phyloP scores from a whole-genome alignment of 2,888 invertebrate genomes.

The Drosophila barbarae region DNA sequence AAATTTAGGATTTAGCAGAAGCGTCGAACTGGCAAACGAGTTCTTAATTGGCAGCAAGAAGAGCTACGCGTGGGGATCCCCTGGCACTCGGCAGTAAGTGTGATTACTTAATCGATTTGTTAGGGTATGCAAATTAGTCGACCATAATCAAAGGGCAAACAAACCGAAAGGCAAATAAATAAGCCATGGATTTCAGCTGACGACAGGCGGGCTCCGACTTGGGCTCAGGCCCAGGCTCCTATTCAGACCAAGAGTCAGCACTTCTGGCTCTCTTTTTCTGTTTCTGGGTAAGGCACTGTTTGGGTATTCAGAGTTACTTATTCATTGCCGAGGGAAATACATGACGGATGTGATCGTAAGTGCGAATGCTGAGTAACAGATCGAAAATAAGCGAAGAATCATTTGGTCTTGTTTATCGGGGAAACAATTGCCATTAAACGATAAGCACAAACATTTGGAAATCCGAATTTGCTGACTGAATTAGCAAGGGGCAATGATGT shows the following conservation, averaged over 20 bases:
- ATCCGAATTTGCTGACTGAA: slow-evolving; percentile 32
- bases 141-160: slow-evolving; percentile 33
- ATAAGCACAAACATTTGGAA: slow-evolving; percentile 63
- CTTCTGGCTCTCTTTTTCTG: neutral
- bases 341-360: slow-evolving; percentile 28
- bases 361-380: slow-evolving; percentile 51
- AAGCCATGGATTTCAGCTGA: slow-evolving; percentile 15
- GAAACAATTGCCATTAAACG: slow-evolving; percentile 34
- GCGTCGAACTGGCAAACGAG: slow-evolving; percentile 20
- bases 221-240: neutral
- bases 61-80: slow-evolving; percentile 19
- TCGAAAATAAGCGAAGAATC: slow-evolving; percentile 54
- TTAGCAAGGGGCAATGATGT: slow-evolving; percentile 59
- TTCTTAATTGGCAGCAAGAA: slow-evolving; percentile 23
- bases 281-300: slow-evolving; percentile 3
- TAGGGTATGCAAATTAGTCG: slow-evolving; percentile 19
- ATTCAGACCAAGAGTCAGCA: slow-evolving; percentile 5
- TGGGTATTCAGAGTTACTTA: slow-evolving; percentile 6
- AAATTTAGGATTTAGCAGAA: slow-evolving; percentile 2
- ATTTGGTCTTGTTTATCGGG: slow-evolving; percentile 41
- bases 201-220: neutral
- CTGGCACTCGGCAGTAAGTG: neutral
- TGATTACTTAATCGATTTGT: slow-evolving; percentile 19
- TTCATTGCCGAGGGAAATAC: slow-evolving; percentile 19
- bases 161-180: slow-evolving; percentile 14